These are phyloP conservation scores for Ianthella basta DNA, from an alignment of 37 sponge, comb jelly and placozoan genomes.

Conservation along the genomic window DNA sequence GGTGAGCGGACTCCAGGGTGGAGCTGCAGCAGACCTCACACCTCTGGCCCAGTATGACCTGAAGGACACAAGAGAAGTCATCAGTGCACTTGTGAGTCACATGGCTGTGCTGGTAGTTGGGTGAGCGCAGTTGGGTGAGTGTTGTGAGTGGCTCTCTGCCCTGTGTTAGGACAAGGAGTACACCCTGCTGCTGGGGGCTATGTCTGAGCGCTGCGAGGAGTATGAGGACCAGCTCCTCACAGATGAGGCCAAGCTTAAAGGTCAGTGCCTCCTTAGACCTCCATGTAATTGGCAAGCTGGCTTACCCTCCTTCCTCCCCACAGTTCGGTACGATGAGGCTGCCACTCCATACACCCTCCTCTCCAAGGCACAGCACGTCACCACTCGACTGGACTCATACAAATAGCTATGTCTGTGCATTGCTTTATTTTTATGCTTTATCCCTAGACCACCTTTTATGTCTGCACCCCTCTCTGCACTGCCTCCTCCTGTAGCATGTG, in stretches of 20 bases:
- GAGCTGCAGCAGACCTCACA: too few relatives aligned
- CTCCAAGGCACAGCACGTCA: not conserved
- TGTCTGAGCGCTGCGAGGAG: conserved; percentile 21
- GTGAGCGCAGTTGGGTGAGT: not conserved
- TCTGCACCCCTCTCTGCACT: too few relatives aligned
- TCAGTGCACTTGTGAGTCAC: not conserved
- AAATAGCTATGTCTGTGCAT: too few relatives aligned
- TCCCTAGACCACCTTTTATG: too few relatives aligned
- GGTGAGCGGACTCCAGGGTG: too few relatives aligned
- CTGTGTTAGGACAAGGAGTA: conserved; percentile 27
- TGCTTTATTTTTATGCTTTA: too few relatives aligned
- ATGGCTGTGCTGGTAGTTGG: not conserved
- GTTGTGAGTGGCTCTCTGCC: not conserved
- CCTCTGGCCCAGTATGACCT: too few relatives aligned
- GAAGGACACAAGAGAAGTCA: not conserved
- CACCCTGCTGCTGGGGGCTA: not conserved
- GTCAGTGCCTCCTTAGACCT: not conserved
- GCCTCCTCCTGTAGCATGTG: too few relatives aligned
- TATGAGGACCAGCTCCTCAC: not conserved
- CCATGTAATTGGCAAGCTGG: not conserved
- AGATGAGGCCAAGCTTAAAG: not conserved
- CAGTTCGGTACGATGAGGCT: not conserved
- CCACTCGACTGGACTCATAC: not conserved
- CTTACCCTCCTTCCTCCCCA: not conserved
- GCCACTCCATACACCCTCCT: conserved; percentile 27